These are phyloP conservation scores for Acipenser ruthenus DNA, from an alignment of 2,797 vertebrate genomes.

Conservation along the genomic window DNA sequence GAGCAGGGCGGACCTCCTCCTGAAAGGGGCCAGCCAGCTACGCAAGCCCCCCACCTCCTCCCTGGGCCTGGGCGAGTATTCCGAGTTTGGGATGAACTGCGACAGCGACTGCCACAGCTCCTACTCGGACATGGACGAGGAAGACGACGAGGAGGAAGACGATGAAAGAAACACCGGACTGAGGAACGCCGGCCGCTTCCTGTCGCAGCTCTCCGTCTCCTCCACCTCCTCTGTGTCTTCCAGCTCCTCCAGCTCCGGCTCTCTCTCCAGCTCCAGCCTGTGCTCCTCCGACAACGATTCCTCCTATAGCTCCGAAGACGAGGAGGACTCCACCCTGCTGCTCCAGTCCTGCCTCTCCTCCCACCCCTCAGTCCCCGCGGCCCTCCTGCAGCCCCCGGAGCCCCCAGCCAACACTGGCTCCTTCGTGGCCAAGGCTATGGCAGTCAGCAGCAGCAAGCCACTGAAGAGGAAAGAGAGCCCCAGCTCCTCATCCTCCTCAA, in stretches of 20 bases:
- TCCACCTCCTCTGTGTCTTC: conserved; percentile 88
- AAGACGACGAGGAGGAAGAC: conserved; percentile 62
- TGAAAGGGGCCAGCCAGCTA: conserved; percentile 45
- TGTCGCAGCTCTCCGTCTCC: conserved; percentile 77
- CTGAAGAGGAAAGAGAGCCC: conserved; percentile 73
- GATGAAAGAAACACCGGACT: conserved; percentile 56
- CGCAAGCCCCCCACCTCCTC: conserved; percentile 63
- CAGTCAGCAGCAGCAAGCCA: conserved; percentile 37
- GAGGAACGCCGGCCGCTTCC: conserved; percentile 67
- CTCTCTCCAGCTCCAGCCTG: conserved; percentile 86
- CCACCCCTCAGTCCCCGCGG: conserved; percentile 60
- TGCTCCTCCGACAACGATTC: conserved; percentile 93
- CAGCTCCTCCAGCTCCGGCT: conserved; percentile 85
- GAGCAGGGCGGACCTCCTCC: conserved; percentile 30
- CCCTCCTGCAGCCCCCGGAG: conserved; percentile 74
- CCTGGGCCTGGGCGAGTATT: conserved; percentile 65
- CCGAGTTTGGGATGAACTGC: conserved; percentile 76
- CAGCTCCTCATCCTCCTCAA: conserved; percentile 53
- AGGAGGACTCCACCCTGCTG: conserved; percentile 78
- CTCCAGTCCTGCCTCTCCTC: conserved; percentile 70
- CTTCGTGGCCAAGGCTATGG: conserved; percentile 68
- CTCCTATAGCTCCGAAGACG: conserved; percentile 91
- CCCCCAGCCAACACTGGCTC: conserved; percentile 47
- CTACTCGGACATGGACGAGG: conserved; percentile 87
- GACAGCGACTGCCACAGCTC: conserved; percentile 89